Base-by-base conservation (phyloP, 2,797 vertebrate species). In the Psittacula derbiana region DNA sequence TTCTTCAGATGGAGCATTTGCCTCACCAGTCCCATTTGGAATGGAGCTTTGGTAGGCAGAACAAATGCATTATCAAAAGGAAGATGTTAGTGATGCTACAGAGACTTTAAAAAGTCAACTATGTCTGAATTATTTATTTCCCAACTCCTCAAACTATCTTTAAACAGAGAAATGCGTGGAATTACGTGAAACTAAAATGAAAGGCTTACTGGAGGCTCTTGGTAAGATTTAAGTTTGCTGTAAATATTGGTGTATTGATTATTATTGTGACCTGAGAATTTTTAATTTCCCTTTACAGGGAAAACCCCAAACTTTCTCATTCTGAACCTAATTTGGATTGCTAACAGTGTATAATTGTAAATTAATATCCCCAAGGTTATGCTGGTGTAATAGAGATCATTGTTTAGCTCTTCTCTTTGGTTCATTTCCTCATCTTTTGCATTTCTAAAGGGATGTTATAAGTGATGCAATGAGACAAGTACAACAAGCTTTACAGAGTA, bases 1-100 rank as follows among this genome's bases (percentile, higher is more conserved):
- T 97, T 96, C 89, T 44, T 90, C 8, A 89, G 97, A 66, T 97
- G 96, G 96, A 98, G 90, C 4, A 24, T 88, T 69, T 88, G 86
- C 90, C 97, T 98, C 21, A 33, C 94, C 47, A 95, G 96, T 93
- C 93, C 96, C 57, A 67, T 97, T 90, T 98, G 97, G 97, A 98
- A 97, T 8, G 88, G 97, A 92, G 85, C 90, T 95, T 92, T 97
- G 95, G 94, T 97, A 97, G 87, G 97, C 88, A 96, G 69, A 92
- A 90, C 57, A 91, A 83, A 94, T 89, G 43, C 5, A 3, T 81
- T 90, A 76, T 50, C 70, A 72, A 88, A 95, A 67, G 28, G 86
- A 92, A 71, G 36, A 47, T 83, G 43, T 66, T 83, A 87, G 66
- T 11, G 44, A 55, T 73, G 70, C 52, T 91, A 84, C 43, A 86